A percentile compares a stretch with the other conserved stretches of the same genome.
phyloP scores from a whole-genome alignment of 2,888 invertebrate genomes.

The Sesia bembeciformis region DNA sequence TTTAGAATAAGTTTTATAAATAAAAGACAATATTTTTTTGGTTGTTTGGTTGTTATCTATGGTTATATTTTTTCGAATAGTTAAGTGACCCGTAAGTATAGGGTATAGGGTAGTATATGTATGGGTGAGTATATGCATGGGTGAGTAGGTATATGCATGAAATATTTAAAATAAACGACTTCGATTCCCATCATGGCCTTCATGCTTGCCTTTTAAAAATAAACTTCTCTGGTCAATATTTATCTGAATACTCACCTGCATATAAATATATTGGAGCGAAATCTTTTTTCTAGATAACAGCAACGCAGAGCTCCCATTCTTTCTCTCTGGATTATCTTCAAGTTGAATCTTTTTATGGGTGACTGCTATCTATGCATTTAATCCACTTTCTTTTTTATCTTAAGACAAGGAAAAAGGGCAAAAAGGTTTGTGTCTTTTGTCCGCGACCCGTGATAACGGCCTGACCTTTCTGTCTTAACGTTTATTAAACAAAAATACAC shows the following conservation, averaged over 20 bases:
- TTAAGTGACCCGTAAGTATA: too few species aligned
- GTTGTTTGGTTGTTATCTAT: too few species aligned
- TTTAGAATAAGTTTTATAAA: too few species aligned
- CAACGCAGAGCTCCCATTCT: conserved; percentile 15
- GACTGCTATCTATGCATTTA: conserved; percentile 62
- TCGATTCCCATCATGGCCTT: too few species aligned
- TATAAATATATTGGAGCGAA: conserved; percentile 26
- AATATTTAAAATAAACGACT: too few species aligned
- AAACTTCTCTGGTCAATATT: not conserved
- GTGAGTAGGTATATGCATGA: too few species aligned
- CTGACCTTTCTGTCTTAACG: conserved; percentile 43
- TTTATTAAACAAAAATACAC: conserved; percentile 58
- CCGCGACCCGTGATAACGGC: conserved; percentile 43
- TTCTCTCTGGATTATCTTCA: conserved; percentile 35
- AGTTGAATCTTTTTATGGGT: conserved; percentile 49
- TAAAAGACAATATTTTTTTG: too few species aligned
- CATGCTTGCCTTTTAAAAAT: too few species aligned
- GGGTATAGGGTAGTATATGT: too few species aligned
- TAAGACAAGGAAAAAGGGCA: conserved; percentile 45
- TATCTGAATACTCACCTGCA: conserved; percentile 30
- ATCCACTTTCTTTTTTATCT: conserved; percentile 65
- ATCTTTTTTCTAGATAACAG: conserved; percentile 25
- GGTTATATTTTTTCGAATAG: too few species aligned
- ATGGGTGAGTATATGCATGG: too few species aligned
- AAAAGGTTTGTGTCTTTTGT: conserved; percentile 49